A percentile compares a stretch with the other conserved stretches of the same genome.
phyloP scores from a whole-genome alignment of 2,113 vertebrate species.

The Stictonetta naevosa region DNA sequence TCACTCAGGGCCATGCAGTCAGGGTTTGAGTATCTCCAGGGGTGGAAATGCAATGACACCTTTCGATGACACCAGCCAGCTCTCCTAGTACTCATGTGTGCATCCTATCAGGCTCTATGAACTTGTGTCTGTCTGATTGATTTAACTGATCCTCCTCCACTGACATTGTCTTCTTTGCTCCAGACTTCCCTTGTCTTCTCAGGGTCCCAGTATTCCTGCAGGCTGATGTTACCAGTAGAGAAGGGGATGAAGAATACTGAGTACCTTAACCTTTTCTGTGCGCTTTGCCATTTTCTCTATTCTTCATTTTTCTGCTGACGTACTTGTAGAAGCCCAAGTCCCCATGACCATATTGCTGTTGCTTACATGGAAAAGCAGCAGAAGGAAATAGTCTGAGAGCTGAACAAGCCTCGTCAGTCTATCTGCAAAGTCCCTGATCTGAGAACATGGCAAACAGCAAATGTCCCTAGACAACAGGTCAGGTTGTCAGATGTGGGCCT shows the following conservation, averaged over 20 bases:
- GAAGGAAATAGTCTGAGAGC: background rate
- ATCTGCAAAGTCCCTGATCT: background rate
- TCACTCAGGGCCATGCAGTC: background rate
- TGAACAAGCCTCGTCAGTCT: too few species aligned
- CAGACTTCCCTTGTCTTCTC: background rate
- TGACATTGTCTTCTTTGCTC: background rate
- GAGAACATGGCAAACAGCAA: background rate
- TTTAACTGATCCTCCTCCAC: background rate
- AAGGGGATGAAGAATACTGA: background rate
- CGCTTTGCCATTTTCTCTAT: background rate
- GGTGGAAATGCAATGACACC: too few species aligned
- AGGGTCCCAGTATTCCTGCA: background rate
- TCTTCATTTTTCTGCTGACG: background rate
- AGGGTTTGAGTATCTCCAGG: background rate
- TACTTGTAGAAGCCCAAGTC: background rate
- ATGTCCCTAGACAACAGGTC: background rate
- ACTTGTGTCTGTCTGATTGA: fast-evolving
- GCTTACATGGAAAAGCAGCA: background rate
- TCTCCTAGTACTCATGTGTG: background rate
- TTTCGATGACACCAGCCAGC: background rate
- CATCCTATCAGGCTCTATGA: background rate
- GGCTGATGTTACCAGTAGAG: background rate
- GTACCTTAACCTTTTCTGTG: background rate
- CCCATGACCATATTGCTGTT: fast-evolving
- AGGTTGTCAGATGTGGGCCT: background rate